Evolutionary conservation across 2,888 invertebrate species (phyloP), one percentile per base, ranked within the genome.

Genomic region (Nemapogon koenigi): DNA sequence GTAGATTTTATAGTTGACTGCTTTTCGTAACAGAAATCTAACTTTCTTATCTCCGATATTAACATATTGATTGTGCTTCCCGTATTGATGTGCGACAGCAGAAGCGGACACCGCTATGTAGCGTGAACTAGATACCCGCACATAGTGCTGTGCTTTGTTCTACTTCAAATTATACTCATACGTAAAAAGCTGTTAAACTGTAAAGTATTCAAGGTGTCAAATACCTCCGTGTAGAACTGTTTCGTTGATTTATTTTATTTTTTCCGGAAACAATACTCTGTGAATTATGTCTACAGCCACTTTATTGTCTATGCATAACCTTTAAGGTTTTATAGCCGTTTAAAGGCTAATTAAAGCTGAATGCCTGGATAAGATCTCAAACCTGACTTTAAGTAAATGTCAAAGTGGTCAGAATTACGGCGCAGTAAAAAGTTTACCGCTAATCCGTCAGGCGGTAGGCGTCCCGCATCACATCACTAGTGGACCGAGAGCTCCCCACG

Each of bases 11-110:
- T n/a, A n/a, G n/a, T n/a, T 16, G 31, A 14, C 31, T 31, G 31
- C 17, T 57, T 64, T 59, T 67, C 63, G 65, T 61, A 58, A 55
- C 49, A 62, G 62, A 64, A 67, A 69, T 72, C 62, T 60, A 55
- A 60, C 56, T 67, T 62, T 59, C 65, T 67, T 69, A 73, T 75
- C 72, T 69, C 41, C 57, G 65, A 70, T 69, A 72, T 73, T 71
- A 71, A 68, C 69, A 73, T 72, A 73, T 72, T 69, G 71, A 72
- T 75, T 72, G 61, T 63, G 62, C 63, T 65, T 61, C 59, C 57
- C 58, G 56, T 67, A 68, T 69, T 68, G 68, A 67, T 68, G 62
- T 59, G 64, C 58, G 63, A 65, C 59, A 62, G 61, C 59, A 61
- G 52, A 53, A 51, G 43, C 49, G 35, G 39, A 35, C 41, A n/a